phyloP scores from a whole-genome alignment of 2,888 invertebrate species.

The Tetranychus truncatus region DNA sequence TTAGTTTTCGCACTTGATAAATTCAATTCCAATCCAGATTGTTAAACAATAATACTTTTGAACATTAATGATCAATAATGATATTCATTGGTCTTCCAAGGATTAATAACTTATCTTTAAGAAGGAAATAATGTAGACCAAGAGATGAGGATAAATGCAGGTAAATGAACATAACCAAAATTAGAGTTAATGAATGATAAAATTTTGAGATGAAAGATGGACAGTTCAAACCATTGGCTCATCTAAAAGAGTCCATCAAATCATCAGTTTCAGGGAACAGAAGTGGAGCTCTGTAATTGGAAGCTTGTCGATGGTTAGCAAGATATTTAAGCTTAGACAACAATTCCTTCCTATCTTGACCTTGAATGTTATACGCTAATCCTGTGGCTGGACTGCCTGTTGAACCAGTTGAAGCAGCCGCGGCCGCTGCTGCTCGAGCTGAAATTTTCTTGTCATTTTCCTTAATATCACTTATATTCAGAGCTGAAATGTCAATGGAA shows the following conservation, averaged over 20 bases:
- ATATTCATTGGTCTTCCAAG: no score
- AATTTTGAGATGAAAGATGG: no score
- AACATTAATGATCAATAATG: no score
- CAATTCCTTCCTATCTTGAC: not conserved
- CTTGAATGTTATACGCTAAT: not conserved
- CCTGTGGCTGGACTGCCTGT: not conserved
- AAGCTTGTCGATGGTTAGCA: not conserved
- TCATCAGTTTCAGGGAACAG: not conserved
- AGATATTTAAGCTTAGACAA: not conserved
- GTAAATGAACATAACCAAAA: no score
- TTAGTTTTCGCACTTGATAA: no score
- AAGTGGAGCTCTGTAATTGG: not conserved
- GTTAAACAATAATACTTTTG: no score
- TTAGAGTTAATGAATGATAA: no score
- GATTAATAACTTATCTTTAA: no score
- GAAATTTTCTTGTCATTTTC: conserved; percentile 6
- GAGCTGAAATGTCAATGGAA: not conserved
- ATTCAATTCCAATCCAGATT: no score
- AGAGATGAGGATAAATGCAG: no score
- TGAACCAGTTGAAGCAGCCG: not conserved
- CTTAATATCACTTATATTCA: not conserved
- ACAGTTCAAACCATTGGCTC: not conserved
- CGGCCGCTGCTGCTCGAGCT: not conserved
- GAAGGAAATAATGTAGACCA: no score
- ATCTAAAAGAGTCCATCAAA: conserved; percentile 3